These are phyloP conservation scores for Syngnathus scovelli DNA, from an alignment of 2,113 vertebrate genomes.

Conservation along the genomic window DNA sequence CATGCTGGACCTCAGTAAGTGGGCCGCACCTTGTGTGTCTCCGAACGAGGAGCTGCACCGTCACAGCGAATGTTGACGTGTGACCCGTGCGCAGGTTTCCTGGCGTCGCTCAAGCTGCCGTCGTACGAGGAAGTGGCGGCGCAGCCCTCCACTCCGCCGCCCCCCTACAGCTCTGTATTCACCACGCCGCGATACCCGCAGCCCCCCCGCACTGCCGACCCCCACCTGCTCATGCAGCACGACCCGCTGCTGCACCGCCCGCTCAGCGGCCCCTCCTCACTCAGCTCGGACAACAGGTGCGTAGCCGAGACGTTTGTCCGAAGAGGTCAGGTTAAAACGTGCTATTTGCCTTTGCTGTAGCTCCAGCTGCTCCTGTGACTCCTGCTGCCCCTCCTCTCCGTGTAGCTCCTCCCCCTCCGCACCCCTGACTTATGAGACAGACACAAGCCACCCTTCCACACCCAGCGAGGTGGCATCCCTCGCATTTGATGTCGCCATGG, in stretches of 20 bases:
- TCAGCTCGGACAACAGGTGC: slow-evolving; percentile 78
- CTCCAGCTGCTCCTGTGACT: slow-evolving; percentile 82
- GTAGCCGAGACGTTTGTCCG: background rate
- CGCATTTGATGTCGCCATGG: slow-evolving; percentile 35
- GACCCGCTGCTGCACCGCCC: slow-evolving; percentile 56
- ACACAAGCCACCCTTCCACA: slow-evolving; percentile 73
- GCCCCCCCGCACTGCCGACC: slow-evolving; percentile 45
- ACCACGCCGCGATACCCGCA: slow-evolving; percentile 59
- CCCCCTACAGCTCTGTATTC: slow-evolving; percentile 80
- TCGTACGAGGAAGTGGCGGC: slow-evolving; percentile 92
- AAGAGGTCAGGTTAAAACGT: too few relatives aligned
- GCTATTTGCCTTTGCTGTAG: slow-evolving; percentile 26
- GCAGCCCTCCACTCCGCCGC: slow-evolving; percentile 84
- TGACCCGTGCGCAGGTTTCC: slow-evolving; percentile 73
- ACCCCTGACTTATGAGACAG: slow-evolving; percentile 74
- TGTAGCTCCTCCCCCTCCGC: slow-evolving; percentile 79
- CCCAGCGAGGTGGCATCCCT: slow-evolving; percentile 59
- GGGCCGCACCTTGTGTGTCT: background rate
- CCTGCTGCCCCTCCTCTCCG: slow-evolving; percentile 80
- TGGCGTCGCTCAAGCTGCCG: slow-evolving; percentile 88
- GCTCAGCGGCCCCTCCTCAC: slow-evolving; percentile 66
- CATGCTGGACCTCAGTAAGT: slow-evolving; percentile 88
- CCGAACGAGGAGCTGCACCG: background rate
- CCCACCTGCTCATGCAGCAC: slow-evolving; percentile 58
- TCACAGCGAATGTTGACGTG: background rate